phyloP scores from a whole-genome alignment of 2,888 invertebrate genomes.

The Lypha dubia region DNA sequence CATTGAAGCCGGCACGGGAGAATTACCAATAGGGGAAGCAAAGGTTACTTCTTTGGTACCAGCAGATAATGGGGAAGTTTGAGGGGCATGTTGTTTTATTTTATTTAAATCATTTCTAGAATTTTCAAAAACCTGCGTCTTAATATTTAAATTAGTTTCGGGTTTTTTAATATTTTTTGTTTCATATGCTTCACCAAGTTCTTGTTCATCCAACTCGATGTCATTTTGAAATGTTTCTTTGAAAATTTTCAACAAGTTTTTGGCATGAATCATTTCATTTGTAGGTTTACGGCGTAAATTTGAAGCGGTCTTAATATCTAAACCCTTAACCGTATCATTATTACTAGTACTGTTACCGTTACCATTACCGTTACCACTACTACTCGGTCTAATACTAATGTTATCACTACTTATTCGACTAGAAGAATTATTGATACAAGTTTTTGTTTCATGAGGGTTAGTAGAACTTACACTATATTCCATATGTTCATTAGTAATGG shows the following conservation, averaged over 20 bases:
- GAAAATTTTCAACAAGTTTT: slow-evolving; percentile 81
- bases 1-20: slow-evolving; percentile 40
- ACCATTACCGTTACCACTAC: slow-evolving; percentile 50
- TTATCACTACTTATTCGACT: slow-evolving; percentile 48
- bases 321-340: slow-evolving; percentile 59
- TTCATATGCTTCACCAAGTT: slow-evolving; percentile 60
- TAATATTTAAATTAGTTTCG: slow-evolving; percentile 20
- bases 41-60: background rate
- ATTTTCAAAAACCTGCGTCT: slow-evolving; percentile 50
- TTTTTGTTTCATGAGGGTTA: slow-evolving; percentile 74
- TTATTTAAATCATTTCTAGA: background rate
- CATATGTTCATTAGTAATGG: slow-evolving; percentile 76
- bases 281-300: slow-evolving; percentile 80
- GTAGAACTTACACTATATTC: slow-evolving; percentile 83
- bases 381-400: slow-evolving; percentile 3
- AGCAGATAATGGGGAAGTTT: background rate
- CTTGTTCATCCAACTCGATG: slow-evolving; percentile 77
- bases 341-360: slow-evolving; percentile 73
- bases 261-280: slow-evolving; percentile 81
- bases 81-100: background rate
- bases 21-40: background rate
- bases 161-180: slow-evolving; percentile 23
- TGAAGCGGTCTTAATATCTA: slow-evolving; percentile 67
- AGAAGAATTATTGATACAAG: slow-evolving; percentile 69
- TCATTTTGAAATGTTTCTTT: slow-evolving; percentile 81